Percentiles rank a stretch among this genome's conserved stretches.
phyloP scores from a whole-genome alignment of 2,797 vertebrate genomes.

The Aeoliscus strigatus region DNA sequence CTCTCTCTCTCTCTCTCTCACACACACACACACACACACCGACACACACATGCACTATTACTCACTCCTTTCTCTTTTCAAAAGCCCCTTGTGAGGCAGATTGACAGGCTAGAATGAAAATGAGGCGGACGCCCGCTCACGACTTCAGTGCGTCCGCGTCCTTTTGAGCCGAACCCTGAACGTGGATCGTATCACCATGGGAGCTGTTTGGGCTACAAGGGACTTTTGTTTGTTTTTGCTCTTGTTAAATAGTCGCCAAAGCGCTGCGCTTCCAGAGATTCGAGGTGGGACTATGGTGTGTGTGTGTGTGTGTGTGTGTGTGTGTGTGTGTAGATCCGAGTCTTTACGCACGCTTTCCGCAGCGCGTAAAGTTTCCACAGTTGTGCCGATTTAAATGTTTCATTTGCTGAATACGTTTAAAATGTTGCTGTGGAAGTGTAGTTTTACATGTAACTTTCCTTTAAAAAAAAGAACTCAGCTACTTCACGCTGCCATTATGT shows the following conservation, averaged over 20 bases:
- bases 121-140: conserved; percentile 75
- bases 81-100: conserved; percentile 71
- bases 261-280: conserved; percentile 70
- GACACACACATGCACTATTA: conserved; percentile 33
- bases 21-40: conserved; percentile 32
- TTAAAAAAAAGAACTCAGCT: too few relatives aligned
- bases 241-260: conserved; percentile 79
- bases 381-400: conserved; percentile 12
- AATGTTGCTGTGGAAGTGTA: neutral
- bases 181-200: conserved; percentile 78
- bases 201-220: conserved; percentile 72
- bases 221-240: conserved; percentile 81
- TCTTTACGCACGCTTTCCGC: conserved; percentile 63
- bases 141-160: conserved; percentile 76
- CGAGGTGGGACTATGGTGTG: conserved; percentile 73
- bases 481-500: too few relatives aligned
- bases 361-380: conserved; percentile 53
- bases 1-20: conserved; percentile 13
- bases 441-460: too few relatives aligned
- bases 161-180: conserved; percentile 70
- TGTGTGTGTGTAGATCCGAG: conserved; percentile 4
- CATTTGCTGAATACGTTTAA: conserved; percentile 3
- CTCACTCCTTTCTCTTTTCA: conserved; percentile 65
- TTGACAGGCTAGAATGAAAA: conserved; percentile 79
- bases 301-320: conserved; percentile 29